phyloP scores from a whole-genome alignment of 1,140 invertebrate genomes.

The Lethrus apterus region DNA sequence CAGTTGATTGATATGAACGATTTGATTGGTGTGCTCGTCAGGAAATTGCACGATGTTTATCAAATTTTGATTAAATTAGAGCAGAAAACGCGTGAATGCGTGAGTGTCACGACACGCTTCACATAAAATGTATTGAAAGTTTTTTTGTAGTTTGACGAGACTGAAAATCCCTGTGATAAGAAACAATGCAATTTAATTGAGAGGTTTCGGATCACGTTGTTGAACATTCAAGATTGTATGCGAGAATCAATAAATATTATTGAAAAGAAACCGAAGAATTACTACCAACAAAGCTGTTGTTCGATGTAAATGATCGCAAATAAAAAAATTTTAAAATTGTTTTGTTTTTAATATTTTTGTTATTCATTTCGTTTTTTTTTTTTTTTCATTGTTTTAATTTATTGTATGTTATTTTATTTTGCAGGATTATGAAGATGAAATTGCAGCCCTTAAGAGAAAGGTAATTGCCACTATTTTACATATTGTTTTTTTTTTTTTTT shows the following conservation, averaged over 20 bases:
- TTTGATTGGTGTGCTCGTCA: constrained; percentile 22
- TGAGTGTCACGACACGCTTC: no score
- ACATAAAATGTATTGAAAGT: neutral
- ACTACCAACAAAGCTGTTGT: neutral
- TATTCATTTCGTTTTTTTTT: no score
- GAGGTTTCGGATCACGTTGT: neutral
- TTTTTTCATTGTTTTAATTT: no score
- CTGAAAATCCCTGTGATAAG: neutral
- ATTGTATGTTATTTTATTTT: constrained; percentile 3
- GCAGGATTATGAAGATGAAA: constrained; percentile 1
- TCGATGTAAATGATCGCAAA: no score
- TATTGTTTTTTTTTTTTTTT: neutral
- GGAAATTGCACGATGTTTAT: constrained; percentile 20
- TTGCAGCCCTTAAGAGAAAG: neutral
- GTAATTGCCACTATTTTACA: neutral
- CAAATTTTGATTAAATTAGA: constrained; percentile 19
- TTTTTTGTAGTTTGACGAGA: neutral
- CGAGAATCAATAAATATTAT: constrained; percentile 5
- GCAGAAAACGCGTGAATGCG: constrained; percentile 8
- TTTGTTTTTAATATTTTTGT: neutral
- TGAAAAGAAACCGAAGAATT: neutral
- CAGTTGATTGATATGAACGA: constrained; percentile 20
- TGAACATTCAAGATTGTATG: neutral
- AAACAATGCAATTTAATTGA: neutral
- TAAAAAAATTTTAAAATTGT: neutral